Conservation (phyloP, 23 tunicate genomes). For the Ascidia mentula region DNA sequence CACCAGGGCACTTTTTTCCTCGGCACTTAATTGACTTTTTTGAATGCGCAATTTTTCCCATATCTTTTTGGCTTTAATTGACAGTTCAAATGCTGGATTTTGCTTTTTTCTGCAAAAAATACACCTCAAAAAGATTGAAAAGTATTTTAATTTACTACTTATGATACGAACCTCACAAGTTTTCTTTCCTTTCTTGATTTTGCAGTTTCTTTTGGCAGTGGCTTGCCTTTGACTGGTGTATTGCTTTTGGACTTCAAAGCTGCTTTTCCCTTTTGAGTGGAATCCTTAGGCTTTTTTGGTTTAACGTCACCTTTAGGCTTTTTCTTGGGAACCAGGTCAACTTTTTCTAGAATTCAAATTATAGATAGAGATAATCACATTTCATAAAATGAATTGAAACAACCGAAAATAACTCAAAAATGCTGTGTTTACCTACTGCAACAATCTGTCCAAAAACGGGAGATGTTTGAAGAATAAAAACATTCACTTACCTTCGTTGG, state of each 20-base stretch:
- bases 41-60: conserved; percentile 98
- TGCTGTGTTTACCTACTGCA: too few species aligned
- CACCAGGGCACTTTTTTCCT: conserved; percentile 57
- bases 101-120: conserved; percentile 64
- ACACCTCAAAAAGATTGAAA: background rate
- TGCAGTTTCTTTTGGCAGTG: conserved; percentile 81
- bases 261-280: background rate
- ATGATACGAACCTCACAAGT: conserved; percentile 31
- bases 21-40: conserved; percentile 48
- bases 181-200: conserved; percentile 76
- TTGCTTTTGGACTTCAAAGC: conserved; percentile 9
- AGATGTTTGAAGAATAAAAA: too few species aligned
- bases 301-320: background rate
- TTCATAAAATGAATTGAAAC: too few species aligned
- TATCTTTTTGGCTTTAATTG: conserved; percentile 65
- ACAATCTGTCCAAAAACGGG: too few species aligned
- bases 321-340: background rate
- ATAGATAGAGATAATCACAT: background rate
- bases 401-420: too few species aligned
- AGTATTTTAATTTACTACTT: background rate
- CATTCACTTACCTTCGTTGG: too few species aligned
- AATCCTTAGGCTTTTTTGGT: background rate
- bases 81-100: conserved; percentile 87
- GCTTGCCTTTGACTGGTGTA: conserved; percentile 20
- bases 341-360: background rate